Conservation (phyloP, 1,140 invertebrate species). For the Calycopis cecrops region DNA sequence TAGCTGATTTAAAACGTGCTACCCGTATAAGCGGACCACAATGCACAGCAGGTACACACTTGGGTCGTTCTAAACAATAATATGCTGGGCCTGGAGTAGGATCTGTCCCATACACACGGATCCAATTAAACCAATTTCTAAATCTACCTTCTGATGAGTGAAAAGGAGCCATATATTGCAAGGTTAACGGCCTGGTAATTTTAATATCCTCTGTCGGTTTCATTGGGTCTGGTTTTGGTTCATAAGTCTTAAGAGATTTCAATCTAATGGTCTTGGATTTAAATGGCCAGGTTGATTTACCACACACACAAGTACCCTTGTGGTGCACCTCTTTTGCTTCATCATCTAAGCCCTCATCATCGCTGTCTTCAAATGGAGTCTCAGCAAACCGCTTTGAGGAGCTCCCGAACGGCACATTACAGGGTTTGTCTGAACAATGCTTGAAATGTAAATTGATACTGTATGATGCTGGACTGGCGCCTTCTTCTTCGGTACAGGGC, state of each 20-base stretch:
- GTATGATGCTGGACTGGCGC: conserved; percentile 54
- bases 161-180: conserved; percentile 46
- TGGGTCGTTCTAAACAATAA: conserved; percentile 37
- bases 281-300: conserved; percentile 42
- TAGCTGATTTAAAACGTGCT: conserved; percentile 33
- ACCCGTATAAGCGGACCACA: conserved; percentile 39
- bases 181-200: conserved; percentile 22
- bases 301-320: neutral
- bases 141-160: conserved; percentile 49
- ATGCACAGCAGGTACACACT: conserved; percentile 39
- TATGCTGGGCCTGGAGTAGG: conserved; percentile 46
- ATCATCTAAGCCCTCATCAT: conserved; percentile 22
- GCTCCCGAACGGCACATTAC: conserved; percentile 43
- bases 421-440: conserved; percentile 23
- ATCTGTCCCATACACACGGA: conserved; percentile 36
- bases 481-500: conserved; percentile 29
- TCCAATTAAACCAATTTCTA: conserved; percentile 51
- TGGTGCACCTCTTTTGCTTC: conserved; percentile 12
- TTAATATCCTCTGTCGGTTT: conserved; percentile 22
- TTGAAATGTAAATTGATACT: conserved; percentile 27
- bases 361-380: conserved; percentile 19
- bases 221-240: conserved; percentile 13
- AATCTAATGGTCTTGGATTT: conserved; percentile 49
- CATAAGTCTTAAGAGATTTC: conserved; percentile 33
- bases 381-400: conserved; percentile 41